Evolutionary conservation across 2,888 invertebrate species (phyloP).

Genomic region (Electrophaes corylata): DNA sequence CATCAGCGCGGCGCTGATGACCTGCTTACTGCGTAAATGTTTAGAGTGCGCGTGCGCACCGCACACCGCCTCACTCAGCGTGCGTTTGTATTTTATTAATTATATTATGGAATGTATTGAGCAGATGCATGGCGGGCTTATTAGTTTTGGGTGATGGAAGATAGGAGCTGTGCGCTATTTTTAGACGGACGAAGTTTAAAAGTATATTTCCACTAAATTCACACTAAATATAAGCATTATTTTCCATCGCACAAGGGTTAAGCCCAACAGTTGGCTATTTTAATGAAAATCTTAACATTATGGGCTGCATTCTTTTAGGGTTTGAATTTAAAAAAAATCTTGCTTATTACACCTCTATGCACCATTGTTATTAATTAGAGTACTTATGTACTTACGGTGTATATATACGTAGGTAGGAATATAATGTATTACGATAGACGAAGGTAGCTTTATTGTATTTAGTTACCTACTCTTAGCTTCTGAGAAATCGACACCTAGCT

Average conservation of each 20-base stretch:
- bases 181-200: not conserved
- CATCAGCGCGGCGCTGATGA: not conserved
- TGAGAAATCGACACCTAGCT: not conserved
- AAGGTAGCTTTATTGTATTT: too few species aligned
- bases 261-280: too few species aligned
- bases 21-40: not conserved
- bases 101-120: conserved; percentile 32
- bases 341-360: too few species aligned
- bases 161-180: not conserved
- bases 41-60: conserved; percentile 57
- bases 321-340: too few species aligned
- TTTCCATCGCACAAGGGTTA: not conserved
- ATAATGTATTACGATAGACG: too few species aligned
- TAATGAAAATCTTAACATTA: too few species aligned
- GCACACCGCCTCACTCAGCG: conserved; percentile 58
- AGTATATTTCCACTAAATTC: too few species aligned
- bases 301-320: too few species aligned
- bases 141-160: conserved; percentile 19
- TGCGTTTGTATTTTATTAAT: conserved; percentile 49
- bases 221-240: not conserved
- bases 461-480: not conserved
- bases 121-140: conserved; percentile 24
- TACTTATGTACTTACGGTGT: too few species aligned
- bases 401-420: too few species aligned
- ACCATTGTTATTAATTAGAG: too few species aligned